Conservation (phyloP, 2,797 vertebrate genomes). For the Enoplosus armatus region DNA sequence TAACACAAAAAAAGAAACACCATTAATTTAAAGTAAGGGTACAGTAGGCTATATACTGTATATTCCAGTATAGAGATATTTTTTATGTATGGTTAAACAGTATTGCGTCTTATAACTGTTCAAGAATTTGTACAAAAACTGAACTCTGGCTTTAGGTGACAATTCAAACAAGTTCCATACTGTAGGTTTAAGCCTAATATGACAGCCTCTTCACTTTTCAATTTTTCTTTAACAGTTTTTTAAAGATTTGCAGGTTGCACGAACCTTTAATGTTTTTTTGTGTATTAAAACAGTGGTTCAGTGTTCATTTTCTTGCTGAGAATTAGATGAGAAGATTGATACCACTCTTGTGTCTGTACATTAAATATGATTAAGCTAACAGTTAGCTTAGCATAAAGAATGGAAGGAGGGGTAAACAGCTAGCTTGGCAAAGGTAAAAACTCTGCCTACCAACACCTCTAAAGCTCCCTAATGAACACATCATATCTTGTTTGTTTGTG, state of each 20-base stretch:
- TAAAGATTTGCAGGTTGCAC: neutral
- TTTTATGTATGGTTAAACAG: too few relatives aligned
- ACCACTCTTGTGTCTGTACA: neutral
- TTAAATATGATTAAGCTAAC: neutral
- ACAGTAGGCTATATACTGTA: too few relatives aligned
- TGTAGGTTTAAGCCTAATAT: neutral
- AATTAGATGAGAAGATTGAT: neutral
- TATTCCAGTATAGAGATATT: neutral
- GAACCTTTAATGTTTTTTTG: neutral
- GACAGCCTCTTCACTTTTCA: too few relatives aligned
- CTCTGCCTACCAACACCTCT: neutral
- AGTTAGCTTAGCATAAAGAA: neutral
- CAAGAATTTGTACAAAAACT: neutral
- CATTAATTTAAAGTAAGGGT: neutral
- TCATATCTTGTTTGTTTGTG: neutral
- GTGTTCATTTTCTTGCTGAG: neutral
- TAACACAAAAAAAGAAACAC: slow-evolving; percentile 4
- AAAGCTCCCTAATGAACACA: neutral
- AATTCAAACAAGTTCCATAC: neutral
- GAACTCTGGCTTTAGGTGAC: neutral
- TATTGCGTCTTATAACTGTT: neutral
- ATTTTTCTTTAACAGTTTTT: neutral
- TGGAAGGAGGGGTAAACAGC: neutral
- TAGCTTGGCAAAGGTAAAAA: neutral
- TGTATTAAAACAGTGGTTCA: neutral